phyloP scores from a whole-genome alignment of 2,797 vertebrate species.

The Phrynocephalus forsythii region DNA sequence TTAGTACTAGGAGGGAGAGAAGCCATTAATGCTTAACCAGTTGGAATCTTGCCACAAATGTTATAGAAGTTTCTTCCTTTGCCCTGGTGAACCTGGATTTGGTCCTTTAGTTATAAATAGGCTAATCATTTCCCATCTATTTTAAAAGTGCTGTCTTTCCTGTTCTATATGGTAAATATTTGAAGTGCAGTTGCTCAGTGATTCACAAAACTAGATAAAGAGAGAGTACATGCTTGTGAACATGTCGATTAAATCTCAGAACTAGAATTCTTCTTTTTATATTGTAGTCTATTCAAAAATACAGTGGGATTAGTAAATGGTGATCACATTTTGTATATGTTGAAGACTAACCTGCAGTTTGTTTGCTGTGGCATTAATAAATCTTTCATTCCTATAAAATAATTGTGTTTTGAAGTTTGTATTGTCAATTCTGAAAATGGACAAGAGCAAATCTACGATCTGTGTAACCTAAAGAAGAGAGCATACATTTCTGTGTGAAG shows the following conservation, averaged over 20 bases:
- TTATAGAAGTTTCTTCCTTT: constrained; percentile 6
- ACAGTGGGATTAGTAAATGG: not conserved
- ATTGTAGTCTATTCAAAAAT: not conserved
- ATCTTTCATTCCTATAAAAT: constrained; percentile 31
- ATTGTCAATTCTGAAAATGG: constrained; percentile 56
- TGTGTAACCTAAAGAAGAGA: constrained; percentile 50
- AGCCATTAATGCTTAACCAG: constrained; percentile 25
- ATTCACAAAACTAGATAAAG: not conserved
- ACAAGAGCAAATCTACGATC: constrained; percentile 37
- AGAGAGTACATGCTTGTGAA: not conserved
- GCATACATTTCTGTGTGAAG: constrained; percentile 64
- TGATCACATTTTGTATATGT: not conserved
- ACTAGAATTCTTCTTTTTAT: not conserved
- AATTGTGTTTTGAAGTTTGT: constrained; percentile 35
- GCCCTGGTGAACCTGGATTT: constrained; percentile 55
- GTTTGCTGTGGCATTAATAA: constrained; percentile 12
- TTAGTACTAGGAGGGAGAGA: constrained; percentile 14
- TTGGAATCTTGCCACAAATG: constrained; percentile 16
- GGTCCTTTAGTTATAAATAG: constrained; percentile 50
- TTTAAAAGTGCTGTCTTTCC: constrained; percentile 20
- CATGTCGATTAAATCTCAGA: not conserved
- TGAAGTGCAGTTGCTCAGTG: constrained; percentile 13
- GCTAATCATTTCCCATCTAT: constrained; percentile 24
- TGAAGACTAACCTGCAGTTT: not conserved
- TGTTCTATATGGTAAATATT: constrained; percentile 4